Evolutionary conservation across 1,140 invertebrate genomes (phyloP).

Genomic region (Delia radicum): DNA sequence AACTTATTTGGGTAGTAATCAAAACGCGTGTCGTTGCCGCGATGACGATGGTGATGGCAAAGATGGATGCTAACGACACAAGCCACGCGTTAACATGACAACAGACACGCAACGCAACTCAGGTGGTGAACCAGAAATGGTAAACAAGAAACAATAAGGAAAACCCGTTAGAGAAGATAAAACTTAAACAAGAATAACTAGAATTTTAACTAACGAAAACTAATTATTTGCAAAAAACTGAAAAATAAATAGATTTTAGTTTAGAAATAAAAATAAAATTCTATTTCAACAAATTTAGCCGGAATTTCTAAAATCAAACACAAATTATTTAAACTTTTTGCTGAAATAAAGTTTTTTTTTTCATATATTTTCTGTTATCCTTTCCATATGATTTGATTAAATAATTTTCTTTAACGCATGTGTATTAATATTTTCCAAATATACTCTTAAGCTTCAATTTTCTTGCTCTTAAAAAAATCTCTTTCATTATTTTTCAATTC

Average conservation of each 20-base stretch:
- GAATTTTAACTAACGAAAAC: no score
- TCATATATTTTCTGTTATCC: no score
- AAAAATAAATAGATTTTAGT: background rate
- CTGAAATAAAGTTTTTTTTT: no score
- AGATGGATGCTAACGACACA: background rate
- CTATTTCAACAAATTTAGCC: background rate
- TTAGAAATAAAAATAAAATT: background rate
- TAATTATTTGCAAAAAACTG: background rate
- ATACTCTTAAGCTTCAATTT: no score
- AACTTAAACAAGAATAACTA: background rate
- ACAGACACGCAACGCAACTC: slow-evolving; percentile 12
- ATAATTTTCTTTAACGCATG: background rate
- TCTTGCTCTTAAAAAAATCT: no score
- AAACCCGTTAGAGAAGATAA: background rate
- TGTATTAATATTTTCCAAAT: background rate
- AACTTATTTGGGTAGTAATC: no score
- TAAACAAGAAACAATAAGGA: background rate
- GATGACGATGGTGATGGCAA: background rate
- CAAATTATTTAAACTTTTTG: background rate
- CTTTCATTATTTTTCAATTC: no score
- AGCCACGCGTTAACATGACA: slow-evolving; percentile 18
- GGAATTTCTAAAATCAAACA: background rate
- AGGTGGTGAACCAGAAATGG: slow-evolving; percentile 1
- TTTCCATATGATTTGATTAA: no score
- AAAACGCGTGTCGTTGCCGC: background rate